phyloP scores from a whole-genome alignment of 1,140 invertebrate species.

The Thalassaphorura encarpata region DNA sequence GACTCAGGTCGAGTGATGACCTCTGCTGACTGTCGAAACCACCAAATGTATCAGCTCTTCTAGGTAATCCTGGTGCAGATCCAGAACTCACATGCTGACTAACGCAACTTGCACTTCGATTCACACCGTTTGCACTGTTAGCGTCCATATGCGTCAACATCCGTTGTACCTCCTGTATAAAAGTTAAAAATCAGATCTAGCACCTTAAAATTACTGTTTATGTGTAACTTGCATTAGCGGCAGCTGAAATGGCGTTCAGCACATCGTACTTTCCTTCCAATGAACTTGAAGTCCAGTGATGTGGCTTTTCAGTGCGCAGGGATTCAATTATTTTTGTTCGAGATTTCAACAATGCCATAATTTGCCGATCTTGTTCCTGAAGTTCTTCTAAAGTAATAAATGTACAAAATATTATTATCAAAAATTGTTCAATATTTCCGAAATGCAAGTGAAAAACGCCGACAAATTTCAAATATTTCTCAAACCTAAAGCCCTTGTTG shows the following conservation, averaged over 20 bases:
- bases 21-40: conserved; percentile 62
- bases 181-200: neutral
- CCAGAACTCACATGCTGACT: conserved; percentile 76
- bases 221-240: conserved; percentile 7
- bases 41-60: conserved; percentile 86
- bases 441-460: neutral
- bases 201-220: neutral
- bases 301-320: conserved; percentile 23
- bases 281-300: conserved; percentile 20
- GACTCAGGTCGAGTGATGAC: conserved; percentile 5
- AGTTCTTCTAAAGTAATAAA: conserved; percentile 25
- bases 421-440: neutral
- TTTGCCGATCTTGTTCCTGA: conserved; percentile 28
- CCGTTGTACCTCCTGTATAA: conserved; percentile 24
- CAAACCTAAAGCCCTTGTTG: conserved; percentile 20
- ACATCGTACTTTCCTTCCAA: conserved; percentile 26
- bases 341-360: conserved; percentile 11
- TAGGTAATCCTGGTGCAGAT: conserved; percentile 66
- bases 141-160: conserved; percentile 18
- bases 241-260: conserved; percentile 17
- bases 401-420: no score
- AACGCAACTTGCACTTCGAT: conserved; percentile 79
- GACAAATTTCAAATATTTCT: neutral
- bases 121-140: conserved; percentile 40
- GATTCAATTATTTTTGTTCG: conserved; percentile 23